A percentile compares a stretch with the other conserved stretches of the same genome.
Evolutionary conservation across 2,888 invertebrate genomes (phyloP).

Genomic region (Hydrotaea cyrtoneurina): DNA sequence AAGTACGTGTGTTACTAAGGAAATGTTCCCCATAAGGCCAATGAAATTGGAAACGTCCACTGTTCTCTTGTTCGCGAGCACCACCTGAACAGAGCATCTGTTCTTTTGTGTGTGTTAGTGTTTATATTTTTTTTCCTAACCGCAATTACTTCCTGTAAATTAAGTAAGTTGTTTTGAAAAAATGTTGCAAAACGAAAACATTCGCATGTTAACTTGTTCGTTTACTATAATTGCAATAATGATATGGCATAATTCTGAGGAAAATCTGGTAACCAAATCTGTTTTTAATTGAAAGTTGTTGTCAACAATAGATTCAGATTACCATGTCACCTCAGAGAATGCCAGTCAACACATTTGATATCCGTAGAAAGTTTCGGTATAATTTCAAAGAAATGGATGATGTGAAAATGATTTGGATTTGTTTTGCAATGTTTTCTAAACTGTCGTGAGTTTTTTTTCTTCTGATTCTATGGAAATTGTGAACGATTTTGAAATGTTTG

Average conservation of each 20-base stretch:
- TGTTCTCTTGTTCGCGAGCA: not conserved
- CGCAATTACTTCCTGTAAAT: slow-evolving; percentile 15
- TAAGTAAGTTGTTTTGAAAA: not conserved
- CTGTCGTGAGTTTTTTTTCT: too few relatives aligned
- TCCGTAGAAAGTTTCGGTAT: not conserved
- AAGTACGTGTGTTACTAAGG: not conserved
- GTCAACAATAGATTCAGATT: not conserved
- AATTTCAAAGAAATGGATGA: not conserved
- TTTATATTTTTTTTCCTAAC: too few relatives aligned
- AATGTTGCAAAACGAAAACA: slow-evolving; percentile 1
- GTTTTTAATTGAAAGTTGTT: slow-evolving; percentile 6
- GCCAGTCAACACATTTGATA: not conserved
- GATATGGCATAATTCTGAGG: not conserved
- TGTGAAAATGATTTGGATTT: not conserved
- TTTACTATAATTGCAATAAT: not conserved
- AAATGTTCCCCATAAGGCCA: slow-evolving; percentile 11
- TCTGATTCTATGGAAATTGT: too few relatives aligned
- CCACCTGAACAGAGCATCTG: not conserved
- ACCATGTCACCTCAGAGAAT: not conserved
- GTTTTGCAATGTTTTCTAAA: too few relatives aligned
- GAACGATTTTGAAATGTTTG: too few relatives aligned
- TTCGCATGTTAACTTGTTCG: not conserved
- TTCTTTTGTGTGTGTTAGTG: not conserved
- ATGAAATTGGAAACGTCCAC: not conserved
- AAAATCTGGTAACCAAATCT: not conserved